Evolutionary conservation across 1,140 invertebrate genomes (phyloP).

Genomic region (Drosophila mayri): DNA sequence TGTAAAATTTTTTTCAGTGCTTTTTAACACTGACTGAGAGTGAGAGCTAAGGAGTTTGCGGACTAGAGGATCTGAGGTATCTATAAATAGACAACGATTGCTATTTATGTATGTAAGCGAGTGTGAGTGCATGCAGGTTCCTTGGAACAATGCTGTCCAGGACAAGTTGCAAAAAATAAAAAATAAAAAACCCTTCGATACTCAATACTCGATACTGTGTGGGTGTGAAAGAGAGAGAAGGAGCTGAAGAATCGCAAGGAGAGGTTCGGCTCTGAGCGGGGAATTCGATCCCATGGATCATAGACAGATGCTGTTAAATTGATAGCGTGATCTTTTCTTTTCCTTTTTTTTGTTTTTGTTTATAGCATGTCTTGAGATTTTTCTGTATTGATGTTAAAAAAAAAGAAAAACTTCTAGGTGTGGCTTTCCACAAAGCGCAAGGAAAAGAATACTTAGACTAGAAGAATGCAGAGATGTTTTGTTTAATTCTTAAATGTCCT

Average conservation of each 20-base stretch:
- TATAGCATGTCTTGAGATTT: too few relatives aligned
- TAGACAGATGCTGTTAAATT: slow-evolving; percentile 83
- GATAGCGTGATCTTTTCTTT: slow-evolving; percentile 63
- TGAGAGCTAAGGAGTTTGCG: slow-evolving; percentile 21
- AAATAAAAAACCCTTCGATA: slow-evolving; percentile 5
- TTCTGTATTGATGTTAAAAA: too few relatives aligned
- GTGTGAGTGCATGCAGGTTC: slow-evolving; percentile 64
- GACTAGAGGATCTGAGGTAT: slow-evolving; percentile 32
- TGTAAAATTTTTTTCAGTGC: slow-evolving; percentile 41
- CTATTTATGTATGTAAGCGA: slow-evolving; percentile 18
- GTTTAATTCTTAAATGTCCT: too few relatives aligned
- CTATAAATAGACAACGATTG: slow-evolving; percentile 67
- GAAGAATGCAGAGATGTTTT: too few relatives aligned
- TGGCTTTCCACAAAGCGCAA: too few relatives aligned
- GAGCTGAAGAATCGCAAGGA: slow-evolving; percentile 10
- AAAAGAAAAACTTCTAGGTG: too few relatives aligned
- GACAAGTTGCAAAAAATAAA: slow-evolving; percentile 43
- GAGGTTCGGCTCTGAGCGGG: slow-evolving; percentile 22
- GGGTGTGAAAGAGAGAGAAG: slow-evolving; percentile 25
- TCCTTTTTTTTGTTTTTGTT: too few relatives aligned
- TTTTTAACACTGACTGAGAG: slow-evolving; percentile 35
- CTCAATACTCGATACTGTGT: slow-evolving; percentile 27
- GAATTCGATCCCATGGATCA: slow-evolving; percentile 64
- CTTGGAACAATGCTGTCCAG: slow-evolving; percentile 69
- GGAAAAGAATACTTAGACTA: too few relatives aligned